These are phyloP conservation scores for Linepithema humile DNA, from an alignment of 1,140 invertebrate genomes.

Conservation along the genomic window DNA sequence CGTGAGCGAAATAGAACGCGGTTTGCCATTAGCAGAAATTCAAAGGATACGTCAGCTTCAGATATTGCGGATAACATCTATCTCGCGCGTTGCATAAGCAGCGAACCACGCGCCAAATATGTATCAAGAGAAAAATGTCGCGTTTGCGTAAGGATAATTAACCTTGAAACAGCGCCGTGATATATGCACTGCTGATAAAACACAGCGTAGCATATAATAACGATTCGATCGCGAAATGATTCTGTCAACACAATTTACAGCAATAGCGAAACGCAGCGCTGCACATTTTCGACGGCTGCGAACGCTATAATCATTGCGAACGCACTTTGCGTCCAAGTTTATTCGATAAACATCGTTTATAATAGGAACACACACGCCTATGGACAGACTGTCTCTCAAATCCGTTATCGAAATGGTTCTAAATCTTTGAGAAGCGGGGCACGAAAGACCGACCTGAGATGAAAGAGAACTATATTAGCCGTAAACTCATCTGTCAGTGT, in stretches of 20 bases:
- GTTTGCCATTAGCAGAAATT: background rate
- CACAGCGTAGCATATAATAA: background rate
- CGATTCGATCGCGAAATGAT: slow-evolving; percentile 30
- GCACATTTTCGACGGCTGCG: background rate
- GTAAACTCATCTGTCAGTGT: slow-evolving; percentile 84
- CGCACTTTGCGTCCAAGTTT: slow-evolving; percentile 37
- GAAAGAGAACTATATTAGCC: slow-evolving; percentile 82
- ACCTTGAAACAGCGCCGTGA: slow-evolving; percentile 15
- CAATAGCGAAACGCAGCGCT: background rate
- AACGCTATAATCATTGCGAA: slow-evolving; percentile 18
- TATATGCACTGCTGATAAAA: slow-evolving; percentile 12
- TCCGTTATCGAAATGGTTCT: slow-evolving; percentile 64
- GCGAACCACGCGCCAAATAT: background rate
- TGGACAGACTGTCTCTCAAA: slow-evolving; percentile 54
- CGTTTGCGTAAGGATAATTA: slow-evolving; percentile 18
- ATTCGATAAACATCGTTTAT: slow-evolving; percentile 53
- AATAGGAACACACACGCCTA: slow-evolving; percentile 14
- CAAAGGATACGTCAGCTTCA: background rate
- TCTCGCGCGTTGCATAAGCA: background rate
- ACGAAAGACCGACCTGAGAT: slow-evolving; percentile 76
- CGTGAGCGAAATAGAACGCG: too few relatives aligned
- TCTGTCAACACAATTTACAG: slow-evolving; percentile 17
- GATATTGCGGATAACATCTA: background rate
- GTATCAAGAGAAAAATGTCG: background rate
- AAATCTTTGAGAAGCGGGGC: slow-evolving; percentile 60